A percentile compares a stretch with the other conserved stretches of the same genome.
phyloP scores from a whole-genome alignment of 2,113 vertebrate genomes.

The Tetraodon nigroviridis region DNA sequence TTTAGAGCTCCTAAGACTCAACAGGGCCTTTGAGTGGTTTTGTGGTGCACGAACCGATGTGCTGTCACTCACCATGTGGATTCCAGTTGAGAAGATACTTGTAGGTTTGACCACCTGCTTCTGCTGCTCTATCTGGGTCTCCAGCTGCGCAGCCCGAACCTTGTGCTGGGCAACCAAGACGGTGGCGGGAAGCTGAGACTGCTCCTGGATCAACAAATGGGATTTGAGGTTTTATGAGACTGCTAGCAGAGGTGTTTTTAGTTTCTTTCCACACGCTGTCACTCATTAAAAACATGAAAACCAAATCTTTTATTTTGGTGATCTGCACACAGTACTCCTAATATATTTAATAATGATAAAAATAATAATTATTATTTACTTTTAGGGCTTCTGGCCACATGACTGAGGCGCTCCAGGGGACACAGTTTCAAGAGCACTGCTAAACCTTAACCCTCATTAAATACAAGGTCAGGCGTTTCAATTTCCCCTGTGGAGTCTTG shows the following conservation, averaged over 20 bases:
- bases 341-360: neutral
- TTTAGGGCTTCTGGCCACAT: slow-evolving; percentile 33
- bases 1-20: neutral
- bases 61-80: slow-evolving; percentile 84
- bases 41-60: neutral
- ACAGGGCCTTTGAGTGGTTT: neutral
- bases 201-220: slow-evolving; percentile 77
- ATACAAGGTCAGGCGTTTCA: slow-evolving; percentile 60
- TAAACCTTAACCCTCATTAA: slow-evolving; percentile 58
- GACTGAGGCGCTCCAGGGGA: slow-evolving; percentile 32
- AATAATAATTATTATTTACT: slow-evolving; percentile 21
- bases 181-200: slow-evolving; percentile 88
- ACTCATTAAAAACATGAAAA: slow-evolving; percentile 1
- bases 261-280: neutral
- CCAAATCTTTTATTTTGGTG: too few relatives aligned
- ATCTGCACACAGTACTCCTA: too few relatives aligned
- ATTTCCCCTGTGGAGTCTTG: slow-evolving; percentile 54
- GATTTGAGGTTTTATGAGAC: slow-evolving; percentile 17
- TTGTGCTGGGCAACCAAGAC: slow-evolving; percentile 94
- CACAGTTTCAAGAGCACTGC: slow-evolving; percentile 47
- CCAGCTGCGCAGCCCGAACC: slow-evolving; percentile 85
- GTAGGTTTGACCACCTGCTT: slow-evolving; percentile 82
- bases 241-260: neutral
- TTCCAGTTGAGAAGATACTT: slow-evolving; percentile 93
- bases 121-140: slow-evolving; percentile 88